Evolutionary conservation across 1,140 invertebrate genomes (phyloP), one percentile per base, ranked within the genome.

Genomic region (Aphaenogaster floridana): DNA sequence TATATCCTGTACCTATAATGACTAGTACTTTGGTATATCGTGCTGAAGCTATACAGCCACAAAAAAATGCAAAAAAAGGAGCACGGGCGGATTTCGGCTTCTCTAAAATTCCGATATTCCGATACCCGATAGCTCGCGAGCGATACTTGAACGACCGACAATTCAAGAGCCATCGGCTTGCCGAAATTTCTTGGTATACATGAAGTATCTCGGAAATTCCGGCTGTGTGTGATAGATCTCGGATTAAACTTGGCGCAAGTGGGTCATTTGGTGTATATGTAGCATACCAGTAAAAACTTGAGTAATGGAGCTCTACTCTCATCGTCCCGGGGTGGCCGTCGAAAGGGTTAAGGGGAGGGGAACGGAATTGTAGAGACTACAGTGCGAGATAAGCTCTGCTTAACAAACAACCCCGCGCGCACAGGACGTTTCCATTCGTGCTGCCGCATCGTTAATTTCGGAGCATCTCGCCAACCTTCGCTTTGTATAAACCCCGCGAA

Each of bases 161-260:
- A 84, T 84, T 84, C 80, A 84, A 84, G 42, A 54, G 54, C 80
- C 54, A 84, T 84, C 69, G 59, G 17, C 54, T 74, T n/a, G 42
- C 69, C 69, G 42, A 84, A 84, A 74, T 76, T 84, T 76, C 80
- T 84, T 50, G 80, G n/a, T 61, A 48, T 39, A 74, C 52, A 50
- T 45, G 39, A 7, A 72, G 42, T 21, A 76, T 76, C 69, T 71
- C 57, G 69, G 57, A 84, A 84, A 84, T 84, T 57, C 48, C 63
- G 28, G n/a, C 52, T 45, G 54, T 74, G 80, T 45, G 54, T 74
- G 80, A 84, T 84, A 63, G 80, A 84, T 84, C 80, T 74, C 69
- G 80, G 80, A 84, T 84, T 74, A 84, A 74, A 57, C 80, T 84
- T 72, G 42, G 66, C 54, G 34, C 80, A 84, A 84, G 80, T 84